Conservation (phyloP, 2,797 vertebrate genomes). For the Helarctos malayanus region DNA sequence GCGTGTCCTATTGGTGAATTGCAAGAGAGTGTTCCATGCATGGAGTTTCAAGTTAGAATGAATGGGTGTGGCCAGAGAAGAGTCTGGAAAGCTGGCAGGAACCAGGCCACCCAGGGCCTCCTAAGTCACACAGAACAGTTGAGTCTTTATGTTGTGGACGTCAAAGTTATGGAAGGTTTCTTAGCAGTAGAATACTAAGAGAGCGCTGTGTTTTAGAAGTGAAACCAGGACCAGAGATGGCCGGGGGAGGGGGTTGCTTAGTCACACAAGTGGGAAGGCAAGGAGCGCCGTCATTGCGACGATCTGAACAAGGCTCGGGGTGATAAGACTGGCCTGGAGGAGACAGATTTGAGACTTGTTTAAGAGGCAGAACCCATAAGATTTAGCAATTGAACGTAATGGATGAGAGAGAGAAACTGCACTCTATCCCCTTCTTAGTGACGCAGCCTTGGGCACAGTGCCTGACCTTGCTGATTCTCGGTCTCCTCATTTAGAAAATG, state of each 20-base stretch:
- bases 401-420: not conserved
- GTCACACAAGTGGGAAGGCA: not conserved
- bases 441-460: not conserved
- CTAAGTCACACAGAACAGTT: not conserved
- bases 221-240: not conserved
- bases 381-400: not conserved
- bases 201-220: not conserved
- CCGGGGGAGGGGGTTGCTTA: too few species aligned
- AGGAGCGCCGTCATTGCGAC: not conserved
- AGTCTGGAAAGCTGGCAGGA: not conserved
- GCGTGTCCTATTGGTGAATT: not conserved
- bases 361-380: not conserved
- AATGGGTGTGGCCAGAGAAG: not conserved
- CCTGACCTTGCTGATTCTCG: not conserved
- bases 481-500: slow-evolving; percentile 48
- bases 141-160: not conserved
- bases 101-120: not conserved
- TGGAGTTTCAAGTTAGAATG: not conserved
- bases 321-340: not conserved
- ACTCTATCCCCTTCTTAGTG: not conserved
- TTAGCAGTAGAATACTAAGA: not conserved
- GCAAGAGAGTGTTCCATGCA: not conserved
- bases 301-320: not conserved
- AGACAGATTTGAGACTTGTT: not conserved
- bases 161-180: not conserved